Conservation (phyloP, 1,140 invertebrate species). For the Spodoptera litura region DNA sequence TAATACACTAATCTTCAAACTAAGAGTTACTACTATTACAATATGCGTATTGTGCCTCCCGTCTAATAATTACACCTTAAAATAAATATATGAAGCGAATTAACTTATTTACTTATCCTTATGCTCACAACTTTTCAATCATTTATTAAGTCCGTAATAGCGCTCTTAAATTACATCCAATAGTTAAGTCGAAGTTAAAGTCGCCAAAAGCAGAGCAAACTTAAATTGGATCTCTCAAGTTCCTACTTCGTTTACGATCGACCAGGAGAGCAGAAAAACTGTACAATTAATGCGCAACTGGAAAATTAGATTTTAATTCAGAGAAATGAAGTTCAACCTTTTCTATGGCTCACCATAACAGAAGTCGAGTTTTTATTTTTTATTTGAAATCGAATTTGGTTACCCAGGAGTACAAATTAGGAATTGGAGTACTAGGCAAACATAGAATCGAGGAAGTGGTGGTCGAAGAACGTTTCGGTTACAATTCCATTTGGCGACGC, state of each 20-base stretch:
- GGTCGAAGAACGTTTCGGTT: not conserved
- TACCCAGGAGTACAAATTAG: not conserved
- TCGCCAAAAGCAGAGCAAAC: conserved; percentile 65
- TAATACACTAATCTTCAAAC: too few relatives aligned
- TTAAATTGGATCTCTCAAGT: conserved; percentile 67
- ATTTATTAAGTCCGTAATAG: too few relatives aligned
- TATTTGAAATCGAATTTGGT: not conserved
- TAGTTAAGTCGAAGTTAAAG: conserved; percentile 54
- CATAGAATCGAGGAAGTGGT: not conserved
- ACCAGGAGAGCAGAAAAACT: conserved; percentile 51
- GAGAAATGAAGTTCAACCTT: not conserved
- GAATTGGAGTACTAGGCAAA: not conserved
- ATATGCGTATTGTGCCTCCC: too few relatives aligned
- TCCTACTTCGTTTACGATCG: conserved; percentile 45
- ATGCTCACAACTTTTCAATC: too few relatives aligned
- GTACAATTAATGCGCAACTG: conserved; percentile 49
- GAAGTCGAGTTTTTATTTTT: not conserved
- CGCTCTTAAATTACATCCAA: conserved; percentile 44
- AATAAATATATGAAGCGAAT: too few relatives aligned
- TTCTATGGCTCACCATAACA: not conserved
- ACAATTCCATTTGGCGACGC: conserved; percentile 6
- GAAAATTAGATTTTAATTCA: conserved; percentile 43
- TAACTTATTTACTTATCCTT: too few relatives aligned
- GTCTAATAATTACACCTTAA: too few relatives aligned
- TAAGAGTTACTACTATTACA: too few relatives aligned